Percentiles rank a stretch among this genome's conserved stretches.
phyloP scores from a whole-genome alignment of 1,140 invertebrate genomes.

The Calliopsis andreniformis region DNA sequence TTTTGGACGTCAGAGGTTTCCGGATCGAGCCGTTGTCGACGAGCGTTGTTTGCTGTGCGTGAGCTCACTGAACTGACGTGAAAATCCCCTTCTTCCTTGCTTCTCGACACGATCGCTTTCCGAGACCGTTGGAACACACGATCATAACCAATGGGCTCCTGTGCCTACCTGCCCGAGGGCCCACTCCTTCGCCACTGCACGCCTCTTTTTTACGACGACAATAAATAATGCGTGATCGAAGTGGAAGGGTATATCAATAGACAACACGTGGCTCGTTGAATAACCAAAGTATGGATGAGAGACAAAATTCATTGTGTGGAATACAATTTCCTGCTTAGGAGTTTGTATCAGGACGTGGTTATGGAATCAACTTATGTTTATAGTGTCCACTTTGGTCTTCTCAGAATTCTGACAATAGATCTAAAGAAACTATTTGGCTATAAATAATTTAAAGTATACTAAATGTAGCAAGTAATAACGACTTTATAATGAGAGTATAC shows the following conservation, averaged over 20 bases:
- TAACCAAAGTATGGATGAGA: no score
- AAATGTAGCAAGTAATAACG: no score
- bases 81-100: slow-evolving; percentile 52
- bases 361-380: no score
- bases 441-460: no score
- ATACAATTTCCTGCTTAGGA: no score
- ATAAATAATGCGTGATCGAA: neutral
- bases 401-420: no score
- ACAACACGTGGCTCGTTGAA: no score
- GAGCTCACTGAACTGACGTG: slow-evolving; percentile 71
- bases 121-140: slow-evolving; percentile 50
- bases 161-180: slow-evolving; percentile 17
- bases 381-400: no score
- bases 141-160: slow-evolving; percentile 32
- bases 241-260: neutral
- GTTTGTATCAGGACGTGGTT: no score
- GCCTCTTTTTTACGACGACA: neutral
- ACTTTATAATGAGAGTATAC: neutral
- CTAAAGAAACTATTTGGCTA: no score
- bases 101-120: slow-evolving; percentile 49
- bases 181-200: neutral
- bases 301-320: no score
- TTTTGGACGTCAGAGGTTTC: slow-evolving; percentile 64
- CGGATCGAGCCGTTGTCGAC: slow-evolving; percentile 44
- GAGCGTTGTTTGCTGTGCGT: slow-evolving; percentile 68